Evolutionary conservation across 1,140 invertebrate species (phyloP).

Genomic region (Panagrolaimus sp.): DNA sequence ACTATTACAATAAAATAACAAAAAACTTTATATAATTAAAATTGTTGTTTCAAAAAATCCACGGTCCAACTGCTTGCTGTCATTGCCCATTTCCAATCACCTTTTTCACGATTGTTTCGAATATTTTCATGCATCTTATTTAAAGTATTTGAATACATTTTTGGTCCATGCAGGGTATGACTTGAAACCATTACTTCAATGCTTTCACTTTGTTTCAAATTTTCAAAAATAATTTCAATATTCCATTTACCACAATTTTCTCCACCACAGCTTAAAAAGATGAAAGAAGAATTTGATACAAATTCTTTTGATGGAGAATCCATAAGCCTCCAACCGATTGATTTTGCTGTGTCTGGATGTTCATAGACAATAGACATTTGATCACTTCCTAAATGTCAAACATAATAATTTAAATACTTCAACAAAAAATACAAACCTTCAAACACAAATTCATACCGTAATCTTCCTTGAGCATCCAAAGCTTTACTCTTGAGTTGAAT

Average conservation of each 20-base stretch:
- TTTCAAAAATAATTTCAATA: not conserved
- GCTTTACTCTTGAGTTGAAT: not conserved
- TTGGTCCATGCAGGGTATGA: not conserved
- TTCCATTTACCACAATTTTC: not conserved
- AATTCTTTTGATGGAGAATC: not conserved
- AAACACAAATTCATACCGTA: too few relatives aligned
- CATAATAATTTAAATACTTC: not conserved
- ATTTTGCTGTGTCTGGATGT: too few relatives aligned
- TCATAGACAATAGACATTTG: slow-evolving; percentile 2
- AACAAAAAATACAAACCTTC: too few relatives aligned
- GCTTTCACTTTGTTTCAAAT: not conserved
- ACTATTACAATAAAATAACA: not conserved
- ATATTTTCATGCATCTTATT: not conserved
- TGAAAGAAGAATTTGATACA: not conserved
- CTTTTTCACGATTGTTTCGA: not conserved
- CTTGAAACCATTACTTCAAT: not conserved
- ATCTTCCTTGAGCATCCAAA: not conserved
- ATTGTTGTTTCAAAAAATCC: not conserved
- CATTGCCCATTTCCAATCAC: slow-evolving; percentile 12
- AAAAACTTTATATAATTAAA: not conserved
- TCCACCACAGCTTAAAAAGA: slow-evolving; percentile 1
- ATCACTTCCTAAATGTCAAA: not conserved
- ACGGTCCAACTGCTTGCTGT: not conserved
- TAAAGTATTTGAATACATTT: not conserved
- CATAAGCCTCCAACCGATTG: not conserved